Evolutionary conservation across 92 coral and sea anemone genomes (phyloP).

Genomic region (Parazoanthus darwini): DNA sequence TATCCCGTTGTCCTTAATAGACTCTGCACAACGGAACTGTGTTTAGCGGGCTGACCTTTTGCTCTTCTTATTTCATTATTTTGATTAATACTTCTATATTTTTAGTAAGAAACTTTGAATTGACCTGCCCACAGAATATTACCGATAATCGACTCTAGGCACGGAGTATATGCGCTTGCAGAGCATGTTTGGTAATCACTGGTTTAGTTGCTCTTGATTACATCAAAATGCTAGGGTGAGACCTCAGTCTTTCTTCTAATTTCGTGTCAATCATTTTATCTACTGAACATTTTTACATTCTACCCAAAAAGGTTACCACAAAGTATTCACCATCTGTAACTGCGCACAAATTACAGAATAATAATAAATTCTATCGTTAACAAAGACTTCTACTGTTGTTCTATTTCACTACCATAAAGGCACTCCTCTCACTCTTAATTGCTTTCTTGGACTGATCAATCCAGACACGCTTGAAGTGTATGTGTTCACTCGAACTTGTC

Average conservation of each 20-base stretch:
- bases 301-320: neutral
- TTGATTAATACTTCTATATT: constrained; percentile 26
- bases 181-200: neutral
- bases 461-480: constrained; percentile 16
- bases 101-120: neutral
- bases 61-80: neutral
- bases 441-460: constrained; percentile 15
- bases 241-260: neutral
- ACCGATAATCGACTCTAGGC: neutral
- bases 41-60: constrained; percentile 12
- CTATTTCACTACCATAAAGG: constrained; percentile 14
- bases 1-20: constrained; percentile 16
- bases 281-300: neutral
- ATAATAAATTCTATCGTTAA: constrained; percentile 30
- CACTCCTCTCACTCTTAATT: constrained; percentile 24
- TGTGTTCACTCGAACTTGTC: neutral
- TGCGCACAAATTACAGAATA: constrained; percentile 13
- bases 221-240: neutral
- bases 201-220: neutral
- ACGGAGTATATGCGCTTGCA: neutral
- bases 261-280: neutral
- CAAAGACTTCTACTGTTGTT: constrained; percentile 18
- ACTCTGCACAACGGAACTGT: neutral
- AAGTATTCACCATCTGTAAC: constrained; percentile 23
- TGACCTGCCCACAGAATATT: neutral